These are phyloP conservation scores for Agapornis roseicollis DNA, from an alignment of 2,113 vertebrate genomes.

Conservation along the genomic window DNA sequence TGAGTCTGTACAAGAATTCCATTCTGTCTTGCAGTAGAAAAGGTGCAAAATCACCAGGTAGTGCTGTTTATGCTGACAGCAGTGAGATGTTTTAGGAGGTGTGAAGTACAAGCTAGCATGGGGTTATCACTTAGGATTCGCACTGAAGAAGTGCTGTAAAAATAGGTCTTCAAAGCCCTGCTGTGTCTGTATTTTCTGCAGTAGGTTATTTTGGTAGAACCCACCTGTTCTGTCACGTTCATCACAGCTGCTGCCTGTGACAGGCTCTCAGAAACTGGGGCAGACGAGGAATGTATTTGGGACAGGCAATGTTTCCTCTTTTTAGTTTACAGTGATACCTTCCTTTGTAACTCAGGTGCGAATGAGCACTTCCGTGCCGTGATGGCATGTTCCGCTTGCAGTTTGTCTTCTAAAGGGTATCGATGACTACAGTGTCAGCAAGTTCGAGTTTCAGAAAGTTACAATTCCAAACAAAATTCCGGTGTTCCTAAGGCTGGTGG, in stretches of 20 bases:
- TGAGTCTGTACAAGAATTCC: neutral
- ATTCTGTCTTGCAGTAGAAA: neutral
- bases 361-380: neutral
- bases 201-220: neutral
- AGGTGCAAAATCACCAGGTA: neutral
- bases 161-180: neutral
- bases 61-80: neutral
- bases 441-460: neutral
- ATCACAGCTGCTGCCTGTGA: neutral
- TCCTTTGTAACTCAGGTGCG: neutral
- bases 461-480: neutral
- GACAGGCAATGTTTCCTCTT: neutral
- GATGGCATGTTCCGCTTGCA: neutral
- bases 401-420: neutral
- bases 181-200: neutral
- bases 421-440: neutral
- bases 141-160: neutral
- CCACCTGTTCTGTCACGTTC: neutral
- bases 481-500: neutral
- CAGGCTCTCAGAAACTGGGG: neutral
- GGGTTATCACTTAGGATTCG: rapidly evolving
- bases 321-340: neutral
- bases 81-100: neutral
- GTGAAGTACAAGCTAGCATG: neutral
- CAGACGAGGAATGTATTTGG: neutral